phyloP scores from a whole-genome alignment of 2,113 vertebrate species.

The Megatriorchis doriae region DNA sequence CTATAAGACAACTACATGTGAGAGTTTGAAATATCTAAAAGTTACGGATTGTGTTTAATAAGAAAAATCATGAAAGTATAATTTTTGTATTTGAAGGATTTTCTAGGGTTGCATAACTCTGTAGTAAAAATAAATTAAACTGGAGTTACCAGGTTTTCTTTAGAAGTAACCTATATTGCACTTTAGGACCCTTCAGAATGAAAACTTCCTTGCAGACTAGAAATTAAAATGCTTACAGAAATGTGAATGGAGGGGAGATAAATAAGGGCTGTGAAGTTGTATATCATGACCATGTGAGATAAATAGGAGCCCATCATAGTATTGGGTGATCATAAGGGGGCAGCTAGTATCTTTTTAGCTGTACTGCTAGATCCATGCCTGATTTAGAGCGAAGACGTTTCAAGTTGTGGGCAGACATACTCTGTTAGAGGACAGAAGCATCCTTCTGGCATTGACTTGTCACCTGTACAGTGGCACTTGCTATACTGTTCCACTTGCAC shows the following conservation, averaged over 20 bases:
- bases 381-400: not conserved
- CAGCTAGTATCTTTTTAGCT: not conserved
- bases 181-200: not conserved
- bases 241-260: not conserved
- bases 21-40: not conserved
- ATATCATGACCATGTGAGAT: not conserved
- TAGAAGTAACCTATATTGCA: not conserved
- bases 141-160: not conserved
- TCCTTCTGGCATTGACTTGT: not conserved
- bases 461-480: not conserved
- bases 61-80: not conserved
- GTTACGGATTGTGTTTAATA: not conserved
- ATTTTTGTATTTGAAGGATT: not conserved
- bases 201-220: not conserved
- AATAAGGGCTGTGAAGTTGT: not conserved
- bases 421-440: not conserved
- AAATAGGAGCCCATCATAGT: not conserved
- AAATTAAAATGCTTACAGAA: not conserved
- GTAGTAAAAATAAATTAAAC: not conserved
- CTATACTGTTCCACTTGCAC: not conserved
- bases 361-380: not conserved
- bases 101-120: not conserved
- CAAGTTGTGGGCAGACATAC: not conserved
- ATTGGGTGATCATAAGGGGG: not conserved
- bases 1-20: not conserved